Evolutionary conservation across 2,113 vertebrate genomes (phyloP).

Genomic region (Oxygymnocypris stewartii): DNA sequence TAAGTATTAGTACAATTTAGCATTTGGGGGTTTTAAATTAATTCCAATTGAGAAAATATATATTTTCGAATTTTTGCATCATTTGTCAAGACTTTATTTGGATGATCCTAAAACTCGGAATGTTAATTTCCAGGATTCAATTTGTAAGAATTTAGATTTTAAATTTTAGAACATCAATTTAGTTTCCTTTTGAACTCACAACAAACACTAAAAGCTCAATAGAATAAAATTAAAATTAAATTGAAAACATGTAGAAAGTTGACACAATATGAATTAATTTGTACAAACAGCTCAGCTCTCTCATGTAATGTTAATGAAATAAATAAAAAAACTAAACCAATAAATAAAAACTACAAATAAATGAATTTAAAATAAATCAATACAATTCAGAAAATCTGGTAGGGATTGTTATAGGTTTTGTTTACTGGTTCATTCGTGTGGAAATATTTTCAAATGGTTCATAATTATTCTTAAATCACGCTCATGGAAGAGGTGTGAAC

Average conservation of each 20-base stretch:
- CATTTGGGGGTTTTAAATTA: neutral
- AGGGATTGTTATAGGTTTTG: neutral
- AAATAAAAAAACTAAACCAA: neutral
- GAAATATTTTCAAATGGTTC: neutral
- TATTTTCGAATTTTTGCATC: neutral
- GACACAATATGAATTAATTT: neutral
- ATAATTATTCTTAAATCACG: neutral
- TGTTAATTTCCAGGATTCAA: neutral
- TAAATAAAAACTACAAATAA: no score
- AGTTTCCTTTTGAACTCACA: neutral
- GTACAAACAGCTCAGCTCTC: neutral
- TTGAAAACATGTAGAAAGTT: no score
- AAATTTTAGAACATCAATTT: neutral
- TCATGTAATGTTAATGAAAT: neutral
- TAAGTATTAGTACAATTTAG: neutral
- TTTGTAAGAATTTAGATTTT: neutral
- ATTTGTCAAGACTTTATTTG: neutral
- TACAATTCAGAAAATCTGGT: neutral
- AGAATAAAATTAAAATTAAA: neutral
- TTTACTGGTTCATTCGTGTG: neutral
- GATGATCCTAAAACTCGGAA: neutral
- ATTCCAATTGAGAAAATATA: neutral
- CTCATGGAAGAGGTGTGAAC: slow-evolving; percentile 37
- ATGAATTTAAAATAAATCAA: neutral
- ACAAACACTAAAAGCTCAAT: neutral